phyloP scores from a whole-genome alignment of 2,113 vertebrate genomes.

The Labeo catla region DNA sequence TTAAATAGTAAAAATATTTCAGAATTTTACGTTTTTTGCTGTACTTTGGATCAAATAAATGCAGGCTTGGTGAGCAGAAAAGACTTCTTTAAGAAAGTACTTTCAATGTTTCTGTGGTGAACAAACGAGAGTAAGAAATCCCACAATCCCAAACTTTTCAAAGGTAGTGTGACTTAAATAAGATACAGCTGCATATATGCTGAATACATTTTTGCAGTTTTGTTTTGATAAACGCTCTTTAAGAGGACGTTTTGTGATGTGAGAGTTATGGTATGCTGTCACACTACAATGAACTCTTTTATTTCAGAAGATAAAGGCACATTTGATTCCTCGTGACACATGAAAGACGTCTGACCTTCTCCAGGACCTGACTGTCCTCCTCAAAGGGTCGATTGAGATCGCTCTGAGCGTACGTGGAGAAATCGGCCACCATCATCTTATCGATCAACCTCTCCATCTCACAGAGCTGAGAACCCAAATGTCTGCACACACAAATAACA shows the following conservation, averaged over 20 bases:
- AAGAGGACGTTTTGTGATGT: neutral
- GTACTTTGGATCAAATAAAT: neutral
- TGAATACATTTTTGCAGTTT: neutral
- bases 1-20: neutral
- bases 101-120: too few species aligned
- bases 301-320: neutral
- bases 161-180: neutral
- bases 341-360: conserved; percentile 81
- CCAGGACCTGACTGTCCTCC: conserved; percentile 89
- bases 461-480: conserved; percentile 97
- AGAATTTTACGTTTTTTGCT: too few species aligned
- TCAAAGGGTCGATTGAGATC: conserved; percentile 90
- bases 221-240: neutral
- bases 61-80: neutral
- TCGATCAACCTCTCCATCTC: conserved; percentile 98
- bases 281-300: neutral
- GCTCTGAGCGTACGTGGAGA: conserved; percentile 88
- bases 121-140: too few species aligned
- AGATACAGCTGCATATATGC: neutral
- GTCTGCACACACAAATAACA: conserved; percentile 72
- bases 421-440: conserved; percentile 99
- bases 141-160: neutral
- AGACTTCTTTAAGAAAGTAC: too few species aligned
- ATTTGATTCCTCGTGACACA: neutral
- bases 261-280: neutral